Evolutionary conservation across 2,113 vertebrate species (phyloP).

Genomic region (Chionodraco myersi): DNA sequence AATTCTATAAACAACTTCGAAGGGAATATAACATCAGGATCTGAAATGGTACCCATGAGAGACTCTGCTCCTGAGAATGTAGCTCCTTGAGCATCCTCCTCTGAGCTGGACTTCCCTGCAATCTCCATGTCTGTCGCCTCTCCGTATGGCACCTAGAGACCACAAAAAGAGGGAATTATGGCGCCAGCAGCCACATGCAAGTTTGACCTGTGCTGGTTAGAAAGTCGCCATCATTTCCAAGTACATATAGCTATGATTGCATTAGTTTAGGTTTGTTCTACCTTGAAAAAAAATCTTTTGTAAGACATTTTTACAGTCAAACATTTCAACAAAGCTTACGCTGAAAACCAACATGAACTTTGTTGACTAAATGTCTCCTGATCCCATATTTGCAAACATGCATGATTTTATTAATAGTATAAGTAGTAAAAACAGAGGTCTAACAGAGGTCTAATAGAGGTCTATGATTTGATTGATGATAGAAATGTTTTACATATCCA

Average conservation of each 20-base stretch:
- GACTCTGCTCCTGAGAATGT: slow-evolving; percentile 80
- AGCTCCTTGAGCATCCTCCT: slow-evolving; percentile 78
- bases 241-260: too few relatives aligned
- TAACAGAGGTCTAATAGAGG: too few relatives aligned
- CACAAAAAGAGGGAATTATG: too few relatives aligned
- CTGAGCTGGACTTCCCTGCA: slow-evolving; percentile 82
- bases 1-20: background rate
- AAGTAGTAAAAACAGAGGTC: too few relatives aligned
- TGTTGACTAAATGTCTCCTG: background rate
- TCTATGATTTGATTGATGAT: too few relatives aligned
- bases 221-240: too few relatives aligned
- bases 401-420: background rate
- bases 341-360: background rate
- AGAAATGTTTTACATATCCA: too few relatives aligned
- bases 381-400: background rate
- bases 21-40: background rate
- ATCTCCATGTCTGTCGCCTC: slow-evolving; percentile 82
- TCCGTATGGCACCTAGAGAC: slow-evolving; percentile 86
- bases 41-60: slow-evolving; percentile 83
- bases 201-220: too few relatives aligned
- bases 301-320: too few relatives aligned
- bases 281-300: too few relatives aligned
- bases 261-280: too few relatives aligned
- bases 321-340: background rate
- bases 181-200: too few relatives aligned